Percentiles rank a stretch among this genome's conserved stretches.
Evolutionary conservation across 2,797 vertebrate species (phyloP).

Genomic region (Myripristis jacobus): DNA sequence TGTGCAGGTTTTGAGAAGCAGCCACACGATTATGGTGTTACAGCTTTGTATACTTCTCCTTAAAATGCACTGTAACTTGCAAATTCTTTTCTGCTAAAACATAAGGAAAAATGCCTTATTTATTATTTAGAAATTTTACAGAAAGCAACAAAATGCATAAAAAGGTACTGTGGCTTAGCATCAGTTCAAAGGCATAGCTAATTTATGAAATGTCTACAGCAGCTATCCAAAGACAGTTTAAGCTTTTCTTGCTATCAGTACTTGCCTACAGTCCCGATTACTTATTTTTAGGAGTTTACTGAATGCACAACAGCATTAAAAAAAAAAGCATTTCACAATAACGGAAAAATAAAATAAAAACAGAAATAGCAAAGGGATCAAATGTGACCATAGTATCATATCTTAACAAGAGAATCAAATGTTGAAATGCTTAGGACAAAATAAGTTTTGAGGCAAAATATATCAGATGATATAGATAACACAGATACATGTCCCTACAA

Average conservation of each 20-base stretch:
- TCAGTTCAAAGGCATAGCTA: not conserved
- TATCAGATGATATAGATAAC: not conserved
- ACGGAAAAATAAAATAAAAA: not conserved
- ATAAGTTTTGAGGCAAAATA: not conserved
- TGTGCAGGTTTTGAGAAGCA: constrained; percentile 55
- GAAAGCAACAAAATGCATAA: not conserved
- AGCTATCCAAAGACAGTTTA: constrained; percentile 22
- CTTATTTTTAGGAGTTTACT: constrained; percentile 33
- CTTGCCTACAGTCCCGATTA: constrained; percentile 48
- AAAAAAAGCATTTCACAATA: not conserved
- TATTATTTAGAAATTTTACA: not conserved
- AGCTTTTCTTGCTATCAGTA: constrained; percentile 41
- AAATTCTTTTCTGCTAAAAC: constrained; percentile 1
- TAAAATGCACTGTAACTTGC: constrained; percentile 5
- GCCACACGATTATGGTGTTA: constrained; percentile 35
- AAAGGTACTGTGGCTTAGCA: not conserved
- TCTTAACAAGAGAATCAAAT: not conserved
- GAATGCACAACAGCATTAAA: constrained; percentile 10
- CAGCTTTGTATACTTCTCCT: constrained; percentile 16
- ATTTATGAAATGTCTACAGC: constrained; percentile 4
- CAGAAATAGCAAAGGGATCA: not conserved
- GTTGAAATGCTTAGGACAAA: not conserved
- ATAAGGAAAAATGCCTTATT: not conserved
- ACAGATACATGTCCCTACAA: no score
- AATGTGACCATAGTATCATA: not conserved